A percentile compares a stretch with the other conserved stretches of the same genome.
Evolutionary conservation across 2,888 invertebrate species (phyloP).

Genomic region (Ophonus ardosiacus): DNA sequence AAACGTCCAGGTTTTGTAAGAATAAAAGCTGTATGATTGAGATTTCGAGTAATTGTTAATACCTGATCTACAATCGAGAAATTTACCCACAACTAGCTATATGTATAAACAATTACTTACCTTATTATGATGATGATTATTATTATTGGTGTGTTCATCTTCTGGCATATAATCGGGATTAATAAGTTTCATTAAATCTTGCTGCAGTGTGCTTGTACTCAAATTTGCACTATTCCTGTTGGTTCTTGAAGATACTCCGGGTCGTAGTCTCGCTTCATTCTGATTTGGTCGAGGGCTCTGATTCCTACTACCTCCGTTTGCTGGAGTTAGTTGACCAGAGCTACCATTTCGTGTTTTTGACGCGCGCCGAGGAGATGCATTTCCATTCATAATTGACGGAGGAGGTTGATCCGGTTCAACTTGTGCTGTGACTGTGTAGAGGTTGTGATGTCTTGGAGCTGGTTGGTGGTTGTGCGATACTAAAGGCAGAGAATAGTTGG

Average conservation of each 20-base stretch:
- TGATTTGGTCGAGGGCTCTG: conserved; percentile 80
- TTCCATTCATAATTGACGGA: conserved; percentile 76
- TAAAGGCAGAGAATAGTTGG: conserved; percentile 73
- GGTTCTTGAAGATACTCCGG: conserved; percentile 76
- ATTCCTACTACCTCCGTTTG: conserved; percentile 77
- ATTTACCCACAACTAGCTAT: not conserved
- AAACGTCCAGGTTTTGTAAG: too few relatives aligned
- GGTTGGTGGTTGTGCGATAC: conserved; percentile 73
- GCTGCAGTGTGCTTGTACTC: conserved; percentile 83
- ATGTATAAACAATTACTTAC: not conserved
- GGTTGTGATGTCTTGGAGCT: conserved; percentile 70
- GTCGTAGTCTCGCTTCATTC: conserved; percentile 78
- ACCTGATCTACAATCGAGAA: too few relatives aligned
- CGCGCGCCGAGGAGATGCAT: conserved; percentile 77
- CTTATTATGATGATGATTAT: conserved; percentile 31
- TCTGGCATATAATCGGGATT: conserved; percentile 84
- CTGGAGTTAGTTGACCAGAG: conserved; percentile 73
- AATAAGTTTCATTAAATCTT: conserved; percentile 91
- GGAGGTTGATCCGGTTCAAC: conserved; percentile 74
- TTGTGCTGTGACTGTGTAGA: conserved; percentile 72
- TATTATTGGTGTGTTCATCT: conserved; percentile 28
- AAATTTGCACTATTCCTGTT: conserved; percentile 81
- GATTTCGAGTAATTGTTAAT: too few relatives aligned
- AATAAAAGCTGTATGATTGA: too few relatives aligned
- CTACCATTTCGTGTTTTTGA: conserved; percentile 73